Evolutionary conservation across 2,888 invertebrate genomes (phyloP).

Genomic region (Euzophera pinguis): DNA sequence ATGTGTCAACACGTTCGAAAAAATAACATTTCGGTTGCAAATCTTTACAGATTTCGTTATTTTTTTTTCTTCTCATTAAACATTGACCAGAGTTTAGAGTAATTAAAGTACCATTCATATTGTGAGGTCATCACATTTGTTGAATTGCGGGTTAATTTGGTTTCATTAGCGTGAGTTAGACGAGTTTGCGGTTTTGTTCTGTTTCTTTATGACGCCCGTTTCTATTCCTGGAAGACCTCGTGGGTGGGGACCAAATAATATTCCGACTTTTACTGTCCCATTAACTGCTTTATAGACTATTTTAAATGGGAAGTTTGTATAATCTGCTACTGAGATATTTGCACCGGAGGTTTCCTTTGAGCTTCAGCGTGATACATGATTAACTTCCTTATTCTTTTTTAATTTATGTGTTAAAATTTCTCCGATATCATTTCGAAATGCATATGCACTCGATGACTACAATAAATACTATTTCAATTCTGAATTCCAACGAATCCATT

Average conservation of each 20-base stretch:
- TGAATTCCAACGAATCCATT: too few species aligned
- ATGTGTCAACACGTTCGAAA: conserved; percentile 43
- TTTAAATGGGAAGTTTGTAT: conserved; percentile 31
- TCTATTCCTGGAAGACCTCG: conserved; percentile 57
- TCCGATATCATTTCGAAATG: background rate
- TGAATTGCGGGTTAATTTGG: conserved; percentile 48
- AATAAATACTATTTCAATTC: background rate
- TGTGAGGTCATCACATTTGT: conserved; percentile 43
- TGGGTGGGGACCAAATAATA: conserved; percentile 57
- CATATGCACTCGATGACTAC: too few species aligned
- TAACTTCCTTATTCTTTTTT: background rate
- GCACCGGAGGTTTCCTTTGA: conserved; percentile 13
- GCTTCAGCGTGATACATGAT: background rate
- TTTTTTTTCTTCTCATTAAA: background rate
- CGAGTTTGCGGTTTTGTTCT: conserved; percentile 53
- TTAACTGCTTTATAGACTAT: conserved; percentile 49
- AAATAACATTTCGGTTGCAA: conserved; percentile 14
- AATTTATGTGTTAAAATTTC: background rate
- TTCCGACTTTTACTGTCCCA: conserved; percentile 48
- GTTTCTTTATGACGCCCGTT: conserved; percentile 50
- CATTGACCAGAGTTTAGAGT: background rate
- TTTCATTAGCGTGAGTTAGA: conserved; percentile 54
- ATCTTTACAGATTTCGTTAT: background rate
- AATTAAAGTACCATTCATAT: conserved; percentile 13
- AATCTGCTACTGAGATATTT: conserved; percentile 31